phyloP scores from a whole-genome alignment of 2,888 invertebrate genomes.

The Drosophila kokeensis region DNA sequence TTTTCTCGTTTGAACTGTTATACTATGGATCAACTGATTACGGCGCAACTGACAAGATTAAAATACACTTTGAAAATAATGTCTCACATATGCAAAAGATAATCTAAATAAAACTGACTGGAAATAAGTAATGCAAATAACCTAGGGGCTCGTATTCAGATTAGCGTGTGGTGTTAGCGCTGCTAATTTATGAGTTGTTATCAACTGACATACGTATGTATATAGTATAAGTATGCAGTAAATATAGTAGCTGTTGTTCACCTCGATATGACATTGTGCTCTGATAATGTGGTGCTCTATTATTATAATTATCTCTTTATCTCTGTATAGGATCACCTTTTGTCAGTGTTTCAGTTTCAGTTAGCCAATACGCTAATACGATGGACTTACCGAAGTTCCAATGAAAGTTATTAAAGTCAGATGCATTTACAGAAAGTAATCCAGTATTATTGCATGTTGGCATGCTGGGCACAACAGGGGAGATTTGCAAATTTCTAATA shows the following conservation, averaged over 20 bases:
- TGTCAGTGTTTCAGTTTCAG: not conserved
- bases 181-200: constrained; percentile 18
- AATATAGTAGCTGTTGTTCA: constrained; percentile 33
- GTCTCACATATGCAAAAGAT: not conserved
- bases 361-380: not conserved
- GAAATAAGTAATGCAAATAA: constrained; percentile 37
- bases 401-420: not conserved
- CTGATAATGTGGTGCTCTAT: constrained; percentile 3
- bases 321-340: not conserved
- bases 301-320: not conserved
- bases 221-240: constrained; percentile 4
- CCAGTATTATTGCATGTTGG: not conserved
- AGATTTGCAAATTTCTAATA: not conserved
- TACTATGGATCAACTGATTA: not conserved
- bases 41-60: not conserved
- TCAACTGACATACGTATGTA: constrained; percentile 15
- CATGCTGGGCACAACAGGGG: not conserved
- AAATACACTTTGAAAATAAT: not conserved
- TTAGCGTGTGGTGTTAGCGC: not conserved
- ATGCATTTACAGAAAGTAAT: not conserved
- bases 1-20: not conserved
- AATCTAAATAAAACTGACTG: constrained; percentile 1
- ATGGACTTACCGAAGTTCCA: not conserved
- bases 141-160: not conserved
- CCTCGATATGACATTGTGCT: constrained; percentile 63